phyloP scores from a whole-genome alignment of 2,113 vertebrate genomes.

The Rousettus leschenaultii region DNA sequence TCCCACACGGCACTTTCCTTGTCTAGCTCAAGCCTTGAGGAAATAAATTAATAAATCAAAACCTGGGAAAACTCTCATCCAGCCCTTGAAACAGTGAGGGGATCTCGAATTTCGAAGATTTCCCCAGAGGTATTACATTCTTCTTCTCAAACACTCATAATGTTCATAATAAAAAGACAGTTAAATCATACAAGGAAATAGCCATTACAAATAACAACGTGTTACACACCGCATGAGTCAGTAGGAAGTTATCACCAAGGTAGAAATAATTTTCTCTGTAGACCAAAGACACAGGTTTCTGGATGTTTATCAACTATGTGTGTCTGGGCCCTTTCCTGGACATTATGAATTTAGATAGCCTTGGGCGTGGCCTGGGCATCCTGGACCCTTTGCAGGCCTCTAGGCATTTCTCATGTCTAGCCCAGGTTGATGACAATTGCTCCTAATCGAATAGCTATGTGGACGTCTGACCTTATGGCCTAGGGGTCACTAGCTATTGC shows the following conservation, averaged over 20 bases:
- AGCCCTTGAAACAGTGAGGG: background rate
- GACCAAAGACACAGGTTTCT: background rate
- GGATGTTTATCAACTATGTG: background rate
- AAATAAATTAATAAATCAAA: constrained; percentile 60
- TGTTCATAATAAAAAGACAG: background rate
- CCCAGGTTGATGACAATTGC: background rate
- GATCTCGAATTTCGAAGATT: constrained; percentile 17
- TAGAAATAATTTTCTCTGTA: background rate
- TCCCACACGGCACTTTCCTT: constrained; percentile 31
- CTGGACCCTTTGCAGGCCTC: background rate
- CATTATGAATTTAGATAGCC: background rate
- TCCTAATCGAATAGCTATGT: background rate
- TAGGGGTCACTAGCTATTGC: background rate
- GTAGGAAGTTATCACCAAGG: background rate
- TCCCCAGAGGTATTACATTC: constrained; percentile 16
- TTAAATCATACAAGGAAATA: background rate
- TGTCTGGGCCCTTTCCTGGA: background rate
- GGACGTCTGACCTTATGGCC: background rate
- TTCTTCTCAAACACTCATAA: background rate
- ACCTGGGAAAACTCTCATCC: constrained; percentile 40
- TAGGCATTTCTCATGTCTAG: background rate
- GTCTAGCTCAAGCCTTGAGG: constrained; percentile 44
- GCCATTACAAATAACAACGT: background rate
- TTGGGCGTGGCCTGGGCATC: background rate
- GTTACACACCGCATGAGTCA: background rate